phyloP scores from a whole-genome alignment of 2,113 vertebrate genomes.

The Prolemur simus region DNA sequence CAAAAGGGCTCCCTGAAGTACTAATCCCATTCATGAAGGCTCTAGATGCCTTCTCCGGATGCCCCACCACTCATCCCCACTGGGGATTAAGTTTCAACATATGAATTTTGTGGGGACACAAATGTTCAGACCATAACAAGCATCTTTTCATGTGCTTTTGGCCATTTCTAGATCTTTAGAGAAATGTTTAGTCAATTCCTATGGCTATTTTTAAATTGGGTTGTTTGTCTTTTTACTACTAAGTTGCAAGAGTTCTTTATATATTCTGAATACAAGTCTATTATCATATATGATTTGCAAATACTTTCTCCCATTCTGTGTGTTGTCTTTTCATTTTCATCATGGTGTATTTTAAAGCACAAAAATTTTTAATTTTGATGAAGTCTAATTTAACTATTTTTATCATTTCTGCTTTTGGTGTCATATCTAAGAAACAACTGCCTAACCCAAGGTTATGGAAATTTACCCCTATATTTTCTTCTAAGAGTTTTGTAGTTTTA shows the following conservation, averaged over 20 bases:
- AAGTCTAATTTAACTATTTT: neutral
- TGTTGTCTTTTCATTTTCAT: neutral
- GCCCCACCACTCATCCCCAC: too few species aligned
- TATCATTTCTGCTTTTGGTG: neutral
- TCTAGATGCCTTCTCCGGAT: neutral
- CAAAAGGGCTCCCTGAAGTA: neutral
- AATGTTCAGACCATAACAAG: neutral
- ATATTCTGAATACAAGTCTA: neutral
- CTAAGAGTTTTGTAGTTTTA: neutral
- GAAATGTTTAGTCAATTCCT: neutral
- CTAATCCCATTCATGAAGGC: neutral
- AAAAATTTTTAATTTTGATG: neutral
- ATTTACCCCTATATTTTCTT: neutral
- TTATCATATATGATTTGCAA: neutral
- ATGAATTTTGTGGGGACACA: neutral
- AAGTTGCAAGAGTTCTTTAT: neutral
- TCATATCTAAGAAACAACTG: neutral
- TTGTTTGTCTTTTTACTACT: neutral
- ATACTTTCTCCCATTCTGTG: neutral
- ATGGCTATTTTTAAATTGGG: neutral
- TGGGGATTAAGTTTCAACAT: neutral
- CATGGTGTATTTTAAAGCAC: neutral
- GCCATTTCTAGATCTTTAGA: neutral
- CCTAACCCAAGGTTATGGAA: neutral
- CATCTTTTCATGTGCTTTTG: neutral